Base-by-base conservation (phyloP, 2,888 invertebrate species). In the Ichneumoninae sp. region DNA sequence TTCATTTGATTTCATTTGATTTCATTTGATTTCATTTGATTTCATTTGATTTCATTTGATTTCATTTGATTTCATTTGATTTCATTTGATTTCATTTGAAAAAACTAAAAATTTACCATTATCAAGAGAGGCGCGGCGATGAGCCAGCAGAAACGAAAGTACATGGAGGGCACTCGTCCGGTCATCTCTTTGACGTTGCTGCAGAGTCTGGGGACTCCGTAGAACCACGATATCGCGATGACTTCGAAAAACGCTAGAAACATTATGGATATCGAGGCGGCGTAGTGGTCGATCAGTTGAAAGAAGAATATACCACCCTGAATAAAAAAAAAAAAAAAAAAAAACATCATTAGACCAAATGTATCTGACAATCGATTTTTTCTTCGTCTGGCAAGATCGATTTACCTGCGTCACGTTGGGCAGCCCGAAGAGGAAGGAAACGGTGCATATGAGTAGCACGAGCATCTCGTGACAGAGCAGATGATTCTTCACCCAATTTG, bases 221-320 rank as follows among this genome's bases (percentile, higher is more conserved):
- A 98, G 92, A 98, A 97, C 98, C 98, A 98, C 5, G 98, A 96
- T 84, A 98, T 96, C 8, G 97, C 98, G 76, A 98, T 97, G 71
- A 98, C 97, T 95, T 98, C 98, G 91, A 98, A 98, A 94, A 98
- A 98, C 50, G 98, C 98, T 87, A 98, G 95, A 92, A 98, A 98
- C 94, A 98, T 97, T 75, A 98, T 97, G 78, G 98, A 97, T 89
- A 98, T 96, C 65, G 97, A 97, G 22, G 98, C 98, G n/a, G 98
- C 98, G 93, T 98, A 98, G 92, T 97, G 98, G 93, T 98, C 98
- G 95, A 98, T 97, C 88, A 98, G 93, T 95, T 98, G 98, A 93
- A 98, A 98, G 92, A 97, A 96, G 92, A 97, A 98, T 94, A 98
- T 98, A 87, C 98, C 98, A 88, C 98, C 98, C 96, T 97, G 6